Base-by-base conservation (phyloP, 2,797 vertebrate genomes). In the Schizopygopsis pylzovi region DNA sequence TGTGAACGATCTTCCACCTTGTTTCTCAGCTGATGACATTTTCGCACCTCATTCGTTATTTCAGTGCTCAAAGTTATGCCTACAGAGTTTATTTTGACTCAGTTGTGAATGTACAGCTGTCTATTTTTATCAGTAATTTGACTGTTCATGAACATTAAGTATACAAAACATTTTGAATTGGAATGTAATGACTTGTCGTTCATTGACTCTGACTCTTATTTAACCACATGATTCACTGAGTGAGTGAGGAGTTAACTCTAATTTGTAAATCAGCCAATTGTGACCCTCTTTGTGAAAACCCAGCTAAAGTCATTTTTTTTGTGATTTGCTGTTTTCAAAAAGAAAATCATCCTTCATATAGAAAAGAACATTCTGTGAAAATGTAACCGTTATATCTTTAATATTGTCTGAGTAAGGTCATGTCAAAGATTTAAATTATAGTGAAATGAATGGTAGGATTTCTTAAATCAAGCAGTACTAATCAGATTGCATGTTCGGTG, bases 31-130 rank as follows among this genome's bases (percentile, higher is more conserved):
- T 59, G 37, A 43, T 43, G 20, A 43, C 16, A 78, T 41, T 78
- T 78, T 61, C 76, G 16, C 37, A 43, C 20, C 49, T 59, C 76
- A 25, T 61, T 18, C 37, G 61, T 61, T 79, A 61, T 79, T 79
- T 43, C 22, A 78, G 4, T n/a, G 12, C 22, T 41, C 20, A 25
- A 78, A 25, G 13, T 78, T 78, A 25, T 61, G 12, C 33, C 11
- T 41, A 37, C 47, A 22, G 22, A 25, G 22, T 43, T 59, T 37
- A 67, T 59, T 78, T 56, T 8, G 41, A n/a, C 49, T 59, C 47
- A 0, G n/a, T 11, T 52, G 28, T 54, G 9, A 22, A 54, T 56
- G 33, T 12, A 5, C 75, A 56, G 10, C 28, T 22, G 10, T 49
- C 4, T 33, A 11, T 37, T 76, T 75, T 18, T 47, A 33, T 33